Evolutionary conservation across 2,888 invertebrate species (phyloP), one percentile per base, ranked within the genome.

Genomic region (Celastrina argiolus): DNA sequence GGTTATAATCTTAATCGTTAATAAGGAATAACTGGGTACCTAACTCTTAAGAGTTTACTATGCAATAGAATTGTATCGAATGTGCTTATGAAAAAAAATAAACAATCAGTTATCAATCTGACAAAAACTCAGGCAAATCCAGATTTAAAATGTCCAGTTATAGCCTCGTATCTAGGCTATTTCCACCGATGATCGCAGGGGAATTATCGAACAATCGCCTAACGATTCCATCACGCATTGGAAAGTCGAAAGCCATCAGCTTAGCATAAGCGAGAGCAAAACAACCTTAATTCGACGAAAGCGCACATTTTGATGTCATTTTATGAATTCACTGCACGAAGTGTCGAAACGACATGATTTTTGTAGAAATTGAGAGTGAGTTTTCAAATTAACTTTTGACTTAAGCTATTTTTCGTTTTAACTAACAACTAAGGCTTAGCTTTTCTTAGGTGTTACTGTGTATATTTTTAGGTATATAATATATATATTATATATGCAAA

Each of bases 251-350:
- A 78, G 72, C 76, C 74, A 78, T 72, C 72, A 75, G 69, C 73
- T 72, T 73, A 74, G 73, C 74, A 74, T 77, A 72, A 79, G 87
- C 82, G 86, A 85, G 69, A 71, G 70, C 69, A 69, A 72, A 42
- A 73, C 80, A 84, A 84, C 85, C 84, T 86, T 85, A 84, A 84
- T 84, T 82, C 76, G 81, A 88, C 84, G 89, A 89, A 89, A 89
- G 89, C 87, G 84, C 67, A 76, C 80, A 81, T 36, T 61, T 58
- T 59, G 34, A 56, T 39, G 39, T 18, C 56, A 31, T 16, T n/a
- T 58, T 36, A 18, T 22, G 5, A 36, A 61, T 61, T 36, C 36
- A 61, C 36, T 18, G 22, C 61, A 61, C 61, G 61, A 59, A 59
- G 14, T 31, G n/a, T 31, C 7, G 31, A 16, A n/a, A 58, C 31